Conservation (phyloP, 2,888 invertebrate genomes). For the Biston stratarius region DNA sequence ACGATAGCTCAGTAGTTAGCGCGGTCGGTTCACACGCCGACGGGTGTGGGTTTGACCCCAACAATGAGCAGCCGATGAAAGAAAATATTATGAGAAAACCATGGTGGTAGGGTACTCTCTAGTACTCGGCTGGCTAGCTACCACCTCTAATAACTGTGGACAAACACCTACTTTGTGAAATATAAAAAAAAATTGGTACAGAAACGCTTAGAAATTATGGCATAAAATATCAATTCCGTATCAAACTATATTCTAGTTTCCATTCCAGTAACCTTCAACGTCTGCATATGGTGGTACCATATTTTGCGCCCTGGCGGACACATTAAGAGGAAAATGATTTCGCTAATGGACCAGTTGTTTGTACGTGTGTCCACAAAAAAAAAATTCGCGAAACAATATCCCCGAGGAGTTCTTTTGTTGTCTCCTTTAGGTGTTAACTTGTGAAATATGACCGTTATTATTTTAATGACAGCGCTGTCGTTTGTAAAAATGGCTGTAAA, state of each 20-base stretch:
- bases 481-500: slow-evolving; percentile 18
- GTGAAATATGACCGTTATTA: slow-evolving; percentile 49
- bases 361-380: slow-evolving; percentile 58
- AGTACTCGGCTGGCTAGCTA: no score
- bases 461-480: slow-evolving; percentile 36
- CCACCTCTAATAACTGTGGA: no score
- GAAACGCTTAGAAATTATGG: neutral
- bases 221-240: neutral
- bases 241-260: slow-evolving; percentile 3
- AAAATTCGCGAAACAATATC: slow-evolving; percentile 54
- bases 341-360: slow-evolving; percentile 76
- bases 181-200: no score
- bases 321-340: slow-evolving; percentile 79
- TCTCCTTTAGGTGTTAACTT: slow-evolving; percentile 57
- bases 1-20: no score
- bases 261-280: slow-evolving; percentile 47
- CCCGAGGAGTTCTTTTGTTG: slow-evolving; percentile 57
- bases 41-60: no score
- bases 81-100: no score
- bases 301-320: slow-evolving; percentile 68
- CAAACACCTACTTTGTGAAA: no score
- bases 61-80: no score
- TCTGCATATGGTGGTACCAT: slow-evolving; percentile 57
- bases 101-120: no score
- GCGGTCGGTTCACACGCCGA: no score